Conservation (phyloP, 2,113 vertebrate genomes). For the Aegithalos caudatus region DNA sequence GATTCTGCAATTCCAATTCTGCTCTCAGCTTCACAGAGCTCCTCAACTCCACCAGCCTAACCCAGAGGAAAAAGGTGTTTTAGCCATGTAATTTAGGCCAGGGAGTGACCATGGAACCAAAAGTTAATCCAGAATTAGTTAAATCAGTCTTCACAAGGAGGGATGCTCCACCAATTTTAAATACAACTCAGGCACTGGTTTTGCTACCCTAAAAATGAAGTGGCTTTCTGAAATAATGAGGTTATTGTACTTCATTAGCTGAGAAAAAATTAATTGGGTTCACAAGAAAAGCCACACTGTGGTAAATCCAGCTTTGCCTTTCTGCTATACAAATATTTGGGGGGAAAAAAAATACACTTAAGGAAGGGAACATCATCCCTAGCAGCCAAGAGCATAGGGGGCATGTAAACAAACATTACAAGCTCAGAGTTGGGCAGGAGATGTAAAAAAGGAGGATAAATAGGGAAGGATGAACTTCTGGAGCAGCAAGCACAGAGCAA, state of each 20-base stretch:
- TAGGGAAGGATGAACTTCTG: not conserved
- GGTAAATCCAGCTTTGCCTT: not conserved
- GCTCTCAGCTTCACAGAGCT: not conserved
- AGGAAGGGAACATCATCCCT: not conserved
- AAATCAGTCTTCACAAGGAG: not conserved
- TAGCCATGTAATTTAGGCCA: accelerated
- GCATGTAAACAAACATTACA: not conserved
- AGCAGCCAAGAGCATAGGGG: not conserved
- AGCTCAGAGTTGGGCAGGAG: not conserved
- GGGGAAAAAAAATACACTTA: not conserved
- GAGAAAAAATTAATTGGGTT: not conserved
- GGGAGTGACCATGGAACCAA: accelerated
- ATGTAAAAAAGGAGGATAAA: not conserved
- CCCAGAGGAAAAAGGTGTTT: not conserved
- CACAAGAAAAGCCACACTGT: not conserved
- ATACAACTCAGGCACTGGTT: not conserved
- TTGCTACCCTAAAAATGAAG: not conserved
- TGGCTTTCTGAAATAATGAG: not conserved
- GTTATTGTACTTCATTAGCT: not conserved
- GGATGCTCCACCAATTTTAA: not conserved
- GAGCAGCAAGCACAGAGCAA: not conserved
- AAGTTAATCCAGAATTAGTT: not conserved
- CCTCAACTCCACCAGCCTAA: not conserved
- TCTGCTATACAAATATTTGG: not conserved
- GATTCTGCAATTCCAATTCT: accelerated